These are phyloP conservation scores for Camponotus vicinus DNA, from an alignment of 1,140 invertebrate species.

Conservation along the genomic window DNA sequence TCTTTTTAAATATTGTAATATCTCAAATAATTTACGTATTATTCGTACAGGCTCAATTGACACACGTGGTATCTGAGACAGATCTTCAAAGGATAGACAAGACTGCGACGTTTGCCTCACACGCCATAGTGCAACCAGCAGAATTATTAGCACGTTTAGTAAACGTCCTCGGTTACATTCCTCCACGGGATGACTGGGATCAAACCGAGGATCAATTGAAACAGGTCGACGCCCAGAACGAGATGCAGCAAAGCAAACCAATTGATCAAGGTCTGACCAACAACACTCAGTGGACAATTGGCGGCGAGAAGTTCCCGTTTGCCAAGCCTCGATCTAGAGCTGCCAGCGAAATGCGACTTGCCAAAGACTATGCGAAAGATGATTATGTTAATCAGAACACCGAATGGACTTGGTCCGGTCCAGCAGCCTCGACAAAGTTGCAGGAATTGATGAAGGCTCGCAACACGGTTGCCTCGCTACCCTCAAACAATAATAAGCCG, in stretches of 20 bases:
- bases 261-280: conserved; percentile 49
- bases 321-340: conserved; percentile 85
- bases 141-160: conserved; percentile 91
- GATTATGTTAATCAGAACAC: conserved; percentile 84
- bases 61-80: conserved; percentile 91
- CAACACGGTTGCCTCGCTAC: conserved; percentile 63
- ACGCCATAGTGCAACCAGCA: conserved; percentile 89
- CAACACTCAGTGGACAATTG: conserved; percentile 87
- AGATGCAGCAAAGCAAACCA: conserved; percentile 79
- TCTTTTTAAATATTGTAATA: background rate
- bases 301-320: conserved; percentile 84
- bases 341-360: conserved; percentile 83
- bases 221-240: background rate
- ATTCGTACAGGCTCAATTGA: conserved; percentile 82
- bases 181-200: conserved; percentile 81
- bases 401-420: conserved; percentile 90
- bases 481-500: conserved; percentile 63
- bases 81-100: conserved; percentile 92
- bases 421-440: conserved; percentile 87
- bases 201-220: conserved; percentile 20
- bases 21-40: background rate
- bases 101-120: conserved; percentile 90
- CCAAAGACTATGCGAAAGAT: conserved; percentile 78
- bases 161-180: conserved; percentile 90
- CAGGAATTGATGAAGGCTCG: conserved; percentile 86